Evolutionary conservation across 1,140 invertebrate species (phyloP), one percentile per base, ranked within the genome.

Genomic region (Cherax quadricarinatus): DNA sequence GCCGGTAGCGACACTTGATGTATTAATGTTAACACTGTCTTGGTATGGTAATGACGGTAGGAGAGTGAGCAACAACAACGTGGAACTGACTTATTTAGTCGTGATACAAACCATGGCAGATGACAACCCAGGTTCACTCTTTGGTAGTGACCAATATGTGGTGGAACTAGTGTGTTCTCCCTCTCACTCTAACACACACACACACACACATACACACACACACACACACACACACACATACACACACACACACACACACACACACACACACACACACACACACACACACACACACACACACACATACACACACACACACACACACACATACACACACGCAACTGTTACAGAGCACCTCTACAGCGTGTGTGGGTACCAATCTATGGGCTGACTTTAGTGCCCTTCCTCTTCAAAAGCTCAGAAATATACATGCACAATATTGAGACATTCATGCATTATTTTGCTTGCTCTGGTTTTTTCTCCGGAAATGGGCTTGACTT

Each of bases 391-490:
- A 57, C 53, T 14, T 57, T 5, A 57, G 9, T 57, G 53, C 53
- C 53, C 53, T 41, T 41, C 30, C 53, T 57, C 14, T 14, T 2
- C 5, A 5, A 66, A 30, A n/a, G 70, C 70, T 75, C 70, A 83
- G 21, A 83, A 14, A 21, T 83, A 14, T 60, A 60, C 57, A 83
- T 83, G 49, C 24, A 82, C 81, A 57, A 30, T 49, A 51, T 60
- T 18, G 21, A 5, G 66, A 70, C 66, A 70, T 60, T 60, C 16
- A 16, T 81, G 53, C 80, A 53, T 53, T 49, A 81, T 60, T 83
- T 83, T 83, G 81, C 81, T 57, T 83, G 57, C 48, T 83, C 57
- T 83, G 81, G 81, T 60, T 83, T 83, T 82, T 83, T 83, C 57
- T 60, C 53, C 81, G 48, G 81, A 14, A 83, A 83, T 83, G 81